These are phyloP conservation scores for Sciaenops ocellatus DNA, from an alignment of 2,797 vertebrate species.

Conservation along the genomic window DNA sequence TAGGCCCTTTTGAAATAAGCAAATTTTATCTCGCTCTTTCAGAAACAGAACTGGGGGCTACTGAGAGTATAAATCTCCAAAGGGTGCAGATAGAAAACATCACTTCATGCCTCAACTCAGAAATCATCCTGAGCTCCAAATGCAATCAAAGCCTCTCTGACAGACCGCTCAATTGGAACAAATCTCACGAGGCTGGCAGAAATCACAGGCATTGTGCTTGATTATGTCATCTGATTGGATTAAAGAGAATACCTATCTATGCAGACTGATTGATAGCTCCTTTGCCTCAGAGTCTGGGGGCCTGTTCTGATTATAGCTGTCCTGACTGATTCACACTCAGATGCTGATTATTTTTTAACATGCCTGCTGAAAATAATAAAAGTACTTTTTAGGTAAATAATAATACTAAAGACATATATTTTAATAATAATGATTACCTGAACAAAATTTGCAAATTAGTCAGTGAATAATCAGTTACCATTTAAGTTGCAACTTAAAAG, in stretches of 20 bases:
- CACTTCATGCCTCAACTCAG: conserved; percentile 62
- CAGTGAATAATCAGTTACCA: background rate
- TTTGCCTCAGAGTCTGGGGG: conserved; percentile 49
- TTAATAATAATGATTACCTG: background rate
- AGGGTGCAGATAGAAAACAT: conserved; percentile 71
- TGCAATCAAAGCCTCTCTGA: conserved; percentile 83
- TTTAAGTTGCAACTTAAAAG: background rate
- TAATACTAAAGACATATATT: background rate
- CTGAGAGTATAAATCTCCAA: conserved; percentile 70
- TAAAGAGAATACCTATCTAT: conserved; percentile 79
- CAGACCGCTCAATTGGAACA: conserved; percentile 80
- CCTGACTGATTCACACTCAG: conserved; percentile 47
- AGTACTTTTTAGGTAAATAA: conserved; percentile 48
- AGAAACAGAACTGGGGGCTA: conserved; percentile 55
- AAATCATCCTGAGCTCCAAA: conserved; percentile 74
- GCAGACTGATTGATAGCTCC: conserved; percentile 78
- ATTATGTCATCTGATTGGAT: conserved; percentile 86
- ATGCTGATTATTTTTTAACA: conserved; percentile 54
- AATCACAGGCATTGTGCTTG: conserved; percentile 83
- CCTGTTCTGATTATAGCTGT: conserved; percentile 61
- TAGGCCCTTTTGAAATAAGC: conserved; percentile 60
- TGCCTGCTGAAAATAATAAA: conserved; percentile 36
- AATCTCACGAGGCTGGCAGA: conserved; percentile 78
- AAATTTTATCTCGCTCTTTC: conserved; percentile 56
- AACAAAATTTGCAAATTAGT: conserved; percentile 4